Evolutionary conservation across 2,888 invertebrate species (phyloP), one percentile per base, ranked within the genome.

Genomic region (Drosophila mimetica): DNA sequence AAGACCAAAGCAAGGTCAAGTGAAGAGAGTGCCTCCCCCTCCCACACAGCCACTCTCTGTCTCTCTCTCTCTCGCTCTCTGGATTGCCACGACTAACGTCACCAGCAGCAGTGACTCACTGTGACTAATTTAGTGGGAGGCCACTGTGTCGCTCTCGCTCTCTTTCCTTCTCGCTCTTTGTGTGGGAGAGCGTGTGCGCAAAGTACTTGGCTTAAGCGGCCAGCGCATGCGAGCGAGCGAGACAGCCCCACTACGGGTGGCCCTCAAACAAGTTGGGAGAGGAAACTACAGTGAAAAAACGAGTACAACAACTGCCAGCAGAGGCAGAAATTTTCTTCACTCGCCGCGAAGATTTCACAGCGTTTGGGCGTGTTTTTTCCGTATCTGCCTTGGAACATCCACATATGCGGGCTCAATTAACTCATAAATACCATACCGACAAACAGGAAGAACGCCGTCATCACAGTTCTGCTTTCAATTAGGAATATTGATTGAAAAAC

Each of bases 331-430:
- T 34, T 73, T 66, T 48, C 47, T 51, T 53, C 60, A 61, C 18
- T 60, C 60, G 60, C 59, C 60, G 60, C 60, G n/a, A 59, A 60
- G 60, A 61, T 61, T 61, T 61, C 46, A 61, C 60, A 61, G 60
- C 60, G 89, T 81, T 88, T 89, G 89, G 90, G 89, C 86, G 90
- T 89, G 89, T 88, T 89, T 79, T 59, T 28, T 44, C 20, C 22
- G 64, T 39, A 9, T 59, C 47, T 61, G 69, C 47, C 48, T 74
- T 48, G 64, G 60, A 28, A 16, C 70, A 65, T 79, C 57, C 65
- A 36, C 47, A 70, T 66, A 74, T 64, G 74, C 58, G 71, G 63
- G 70, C 41, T 60, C 34, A 76, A 75, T 66, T 81, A 64, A 73
- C 71, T 70, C 50, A 54, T 65, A 70, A 67, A 72, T 59, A 76